These are phyloP conservation scores for Salvator merianae DNA, from an alignment of 2,113 vertebrate genomes.

Conservation along the genomic window DNA sequence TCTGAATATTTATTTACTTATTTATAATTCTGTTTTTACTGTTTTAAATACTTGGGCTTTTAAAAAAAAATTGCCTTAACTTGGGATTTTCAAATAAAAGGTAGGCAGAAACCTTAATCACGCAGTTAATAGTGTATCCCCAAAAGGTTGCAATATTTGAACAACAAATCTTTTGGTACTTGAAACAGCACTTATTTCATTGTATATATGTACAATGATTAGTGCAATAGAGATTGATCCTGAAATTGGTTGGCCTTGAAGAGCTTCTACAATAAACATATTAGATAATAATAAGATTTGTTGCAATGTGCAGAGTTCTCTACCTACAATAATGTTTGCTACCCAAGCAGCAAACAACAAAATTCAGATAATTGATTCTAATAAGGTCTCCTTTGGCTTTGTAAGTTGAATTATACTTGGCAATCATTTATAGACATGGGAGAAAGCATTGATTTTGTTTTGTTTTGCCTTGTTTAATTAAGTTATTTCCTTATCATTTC, in stretches of 20 bases:
- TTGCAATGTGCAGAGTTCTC: background rate
- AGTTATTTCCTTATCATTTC: constrained; percentile 8
- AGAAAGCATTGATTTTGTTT: background rate
- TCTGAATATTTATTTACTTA: no score
- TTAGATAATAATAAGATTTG: constrained; percentile 15
- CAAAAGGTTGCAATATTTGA: background rate
- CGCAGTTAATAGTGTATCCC: background rate
- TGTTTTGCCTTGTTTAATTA: constrained; percentile 4
- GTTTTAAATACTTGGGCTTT: no score
- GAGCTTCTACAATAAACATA: background rate
- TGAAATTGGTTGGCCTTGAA: background rate
- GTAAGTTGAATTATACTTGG: constrained; percentile 15
- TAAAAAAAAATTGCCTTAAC: no score
- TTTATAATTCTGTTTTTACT: no score
- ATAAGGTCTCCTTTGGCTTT: constrained; percentile 11
- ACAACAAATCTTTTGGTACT: background rate
- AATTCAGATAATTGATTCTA: constrained; percentile 12
- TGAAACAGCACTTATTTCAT: background rate
- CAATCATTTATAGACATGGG: background rate
- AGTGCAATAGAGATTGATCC: background rate
- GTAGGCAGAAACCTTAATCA: no score
- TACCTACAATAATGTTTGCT: constrained; percentile 2
- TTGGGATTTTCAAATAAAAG: no score
- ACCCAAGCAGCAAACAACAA: constrained; percentile 5
- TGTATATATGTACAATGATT: background rate